Percentiles rank a stretch among this genome's conserved stretches.
These are phyloP conservation scores for Tapirus terrestris DNA, from an alignment of 2,113 vertebrate genomes.

Conservation along the genomic window DNA sequence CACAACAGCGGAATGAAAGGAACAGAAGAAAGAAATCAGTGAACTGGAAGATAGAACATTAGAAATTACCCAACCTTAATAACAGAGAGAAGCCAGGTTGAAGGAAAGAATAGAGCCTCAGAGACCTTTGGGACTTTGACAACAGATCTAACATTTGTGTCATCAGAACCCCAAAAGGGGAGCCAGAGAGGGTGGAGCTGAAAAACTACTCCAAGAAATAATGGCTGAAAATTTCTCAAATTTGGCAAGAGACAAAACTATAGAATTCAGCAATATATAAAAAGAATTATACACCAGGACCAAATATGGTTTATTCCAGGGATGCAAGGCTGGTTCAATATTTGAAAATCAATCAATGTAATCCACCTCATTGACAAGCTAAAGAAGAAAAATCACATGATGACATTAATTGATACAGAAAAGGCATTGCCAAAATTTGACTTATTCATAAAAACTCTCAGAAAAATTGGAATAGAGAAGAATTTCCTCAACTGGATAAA, in stretches of 20 bases:
- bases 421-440: background rate
- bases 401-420: background rate
- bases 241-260: background rate
- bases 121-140: background rate
- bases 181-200: background rate
- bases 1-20: background rate
- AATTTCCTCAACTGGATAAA: background rate
- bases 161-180: background rate
- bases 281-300: background rate
- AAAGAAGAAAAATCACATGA: slow-evolving; percentile 13
- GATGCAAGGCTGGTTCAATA: background rate
- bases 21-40: background rate
- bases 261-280: background rate
- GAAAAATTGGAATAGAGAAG: background rate
- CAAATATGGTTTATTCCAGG: background rate
- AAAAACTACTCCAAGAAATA: background rate
- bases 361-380: background rate
- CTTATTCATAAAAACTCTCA: background rate
- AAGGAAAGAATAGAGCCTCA: background rate
- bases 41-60: background rate
- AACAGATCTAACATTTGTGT: background rate
- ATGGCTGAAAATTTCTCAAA: background rate
- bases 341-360: background rate
- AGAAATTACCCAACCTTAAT: background rate
- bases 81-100: background rate